phyloP scores from a whole-genome alignment of 2,113 vertebrate species.

The human region GRCh38 chrX:110205501-110206000 shows the following conservation, averaged over 20 bases:
- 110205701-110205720: conserved; percentile 45
- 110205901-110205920: conserved; percentile 64
- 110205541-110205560: not conserved
- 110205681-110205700: conserved; percentile 60
- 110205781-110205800: conserved; percentile 69
- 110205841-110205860: conserved; percentile 73
- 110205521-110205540: not conserved
- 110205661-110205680: conserved; percentile 35
- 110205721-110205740: conserved; percentile 54
- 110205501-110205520: conserved; percentile 21
- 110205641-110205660: conserved; percentile 13
- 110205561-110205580: not conserved
- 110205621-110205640: not conserved
- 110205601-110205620: not conserved
- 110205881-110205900: conserved; percentile 40
- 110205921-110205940: conserved; percentile 57
- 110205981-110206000: conserved; percentile 60
- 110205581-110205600: not conserved
- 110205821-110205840: conserved; percentile 75
- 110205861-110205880: conserved; percentile 52
- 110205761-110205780: conserved; percentile 73
- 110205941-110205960: conserved; percentile 47
- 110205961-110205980: conserved; percentile 65
- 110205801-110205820: conserved; percentile 74
- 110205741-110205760: conserved; percentile 70